Percentiles rank a stretch among this genome's conserved stretches.
phyloP scores from a whole-genome alignment of 53 echinoderm and acorn worm species.

The Apostichopus leukothele region DNA sequence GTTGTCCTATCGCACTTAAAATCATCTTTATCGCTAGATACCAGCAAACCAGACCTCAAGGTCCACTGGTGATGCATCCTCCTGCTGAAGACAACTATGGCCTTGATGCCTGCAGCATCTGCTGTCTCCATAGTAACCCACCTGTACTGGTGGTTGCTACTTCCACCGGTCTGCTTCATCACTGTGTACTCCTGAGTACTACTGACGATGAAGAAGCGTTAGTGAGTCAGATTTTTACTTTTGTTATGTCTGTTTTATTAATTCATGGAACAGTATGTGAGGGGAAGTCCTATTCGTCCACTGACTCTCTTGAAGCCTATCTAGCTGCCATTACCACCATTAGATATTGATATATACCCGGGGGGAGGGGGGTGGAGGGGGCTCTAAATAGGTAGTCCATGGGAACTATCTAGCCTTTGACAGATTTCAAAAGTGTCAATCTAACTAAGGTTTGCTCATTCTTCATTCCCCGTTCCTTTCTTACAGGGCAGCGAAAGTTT shows the following conservation, averaged over 20 bases:
- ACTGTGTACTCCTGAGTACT: slow-evolving; percentile 76
- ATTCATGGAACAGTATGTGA: too few relatives aligned
- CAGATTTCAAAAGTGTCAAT: too few relatives aligned
- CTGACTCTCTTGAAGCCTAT: too few relatives aligned
- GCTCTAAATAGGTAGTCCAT: too few relatives aligned
- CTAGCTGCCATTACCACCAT: not conserved
- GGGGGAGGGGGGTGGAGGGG: too few relatives aligned
- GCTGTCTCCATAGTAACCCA: slow-evolving; percentile 81
- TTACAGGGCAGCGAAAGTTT: slow-evolving; percentile 40
- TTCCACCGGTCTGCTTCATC: slow-evolving; percentile 82
- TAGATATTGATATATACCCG: too few relatives aligned
- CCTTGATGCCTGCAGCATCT: slow-evolving; percentile 87
- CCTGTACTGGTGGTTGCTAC: slow-evolving; percentile 86
- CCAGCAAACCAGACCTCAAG: slow-evolving; percentile 41
- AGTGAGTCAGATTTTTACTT: slow-evolving; percentile 21
- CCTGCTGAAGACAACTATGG: slow-evolving; percentile 99
- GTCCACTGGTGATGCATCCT: slow-evolving; percentile 93
- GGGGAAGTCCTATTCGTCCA: too few relatives aligned
- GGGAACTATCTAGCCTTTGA: too few relatives aligned
- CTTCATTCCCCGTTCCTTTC: not conserved
- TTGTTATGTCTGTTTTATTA: too few relatives aligned
- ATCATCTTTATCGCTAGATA: not conserved
- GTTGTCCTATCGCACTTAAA: too few relatives aligned
- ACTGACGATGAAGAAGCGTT: slow-evolving; percentile 62
- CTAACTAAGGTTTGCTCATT: not conserved